These are phyloP conservation scores for Polypedilum pembai DNA, from an alignment of 1,140 invertebrate species.

Conservation along the genomic window DNA sequence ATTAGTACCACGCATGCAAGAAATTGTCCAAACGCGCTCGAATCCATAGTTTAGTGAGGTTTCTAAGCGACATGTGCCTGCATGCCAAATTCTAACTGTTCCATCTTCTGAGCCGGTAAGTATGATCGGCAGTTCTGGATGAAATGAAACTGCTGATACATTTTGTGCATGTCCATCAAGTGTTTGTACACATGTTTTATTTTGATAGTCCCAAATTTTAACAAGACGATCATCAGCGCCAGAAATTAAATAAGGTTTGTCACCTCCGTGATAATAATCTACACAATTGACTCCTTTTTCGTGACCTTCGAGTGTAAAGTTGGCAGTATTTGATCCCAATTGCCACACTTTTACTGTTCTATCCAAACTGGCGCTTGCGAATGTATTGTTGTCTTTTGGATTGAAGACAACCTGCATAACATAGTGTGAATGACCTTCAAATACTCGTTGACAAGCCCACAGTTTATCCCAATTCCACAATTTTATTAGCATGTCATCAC, in stretches of 20 bases:
- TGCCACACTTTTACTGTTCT: conserved; percentile 98
- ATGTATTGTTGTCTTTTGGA: conserved; percentile 99
- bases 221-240: conserved; percentile 95
- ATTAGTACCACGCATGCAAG: conserved; percentile 91
- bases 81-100: conserved; percentile 94
- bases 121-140: conserved; percentile 95
- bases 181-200: conserved; percentile 99
- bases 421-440: conserved; percentile 98
- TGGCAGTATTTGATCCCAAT: conserved; percentile 89
- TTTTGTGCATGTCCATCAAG: conserved; percentile 96
- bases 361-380: conserved; percentile 96
- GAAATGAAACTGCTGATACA: conserved; percentile 87
- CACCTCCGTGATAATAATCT: conserved; percentile 99
- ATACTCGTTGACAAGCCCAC: conserved; percentile 95
- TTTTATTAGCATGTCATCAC: conserved; percentile 99
- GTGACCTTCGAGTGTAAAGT: conserved; percentile 97
- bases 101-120: conserved; percentile 97
- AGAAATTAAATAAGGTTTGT: conserved; percentile 98
- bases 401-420: conserved; percentile 99
- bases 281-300: conserved; percentile 99
- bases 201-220: conserved; percentile 99
- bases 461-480: conserved; percentile 99
- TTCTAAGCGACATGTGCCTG: conserved; percentile 93
- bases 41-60: conserved; percentile 97
- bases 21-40: conserved; percentile 96